A percentile compares a stretch with the other conserved stretches of the same genome.
These are phyloP conservation scores for Oscheius sp. DNA, from an alignment of 2,888 invertebrate genomes.

Conservation along the genomic window DNA sequence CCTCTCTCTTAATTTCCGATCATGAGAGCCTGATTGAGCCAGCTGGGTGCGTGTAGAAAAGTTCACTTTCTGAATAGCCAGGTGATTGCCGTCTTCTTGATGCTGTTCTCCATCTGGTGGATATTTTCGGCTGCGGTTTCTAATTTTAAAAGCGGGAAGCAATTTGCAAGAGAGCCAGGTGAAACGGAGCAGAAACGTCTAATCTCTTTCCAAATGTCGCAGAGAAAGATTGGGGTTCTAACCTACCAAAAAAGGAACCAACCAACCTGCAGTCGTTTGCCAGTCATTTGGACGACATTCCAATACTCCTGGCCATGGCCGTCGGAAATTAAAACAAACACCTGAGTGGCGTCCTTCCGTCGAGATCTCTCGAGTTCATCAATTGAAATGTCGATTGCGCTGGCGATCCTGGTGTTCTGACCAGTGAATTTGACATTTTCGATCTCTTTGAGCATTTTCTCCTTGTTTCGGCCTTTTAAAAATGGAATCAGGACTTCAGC, in stretches of 20 bases:
- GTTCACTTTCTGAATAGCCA: too few relatives aligned
- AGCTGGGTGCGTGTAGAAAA: too few relatives aligned
- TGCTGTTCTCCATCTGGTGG: too few relatives aligned
- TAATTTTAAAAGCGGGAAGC: too few relatives aligned
- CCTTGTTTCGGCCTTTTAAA: slow-evolving; percentile 17
- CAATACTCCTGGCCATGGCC: slow-evolving; percentile 62
- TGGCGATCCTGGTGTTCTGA: slow-evolving; percentile 53
- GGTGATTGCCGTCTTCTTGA: too few relatives aligned
- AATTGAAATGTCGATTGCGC: slow-evolving; percentile 41
- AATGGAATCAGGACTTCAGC: slow-evolving; percentile 44
- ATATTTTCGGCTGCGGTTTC: too few relatives aligned
- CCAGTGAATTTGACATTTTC: slow-evolving; percentile 54
- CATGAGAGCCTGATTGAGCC: too few relatives aligned
- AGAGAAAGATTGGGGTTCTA: too few relatives aligned
- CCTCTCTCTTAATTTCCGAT: too few relatives aligned
- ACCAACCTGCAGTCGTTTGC: slow-evolving; percentile 35
- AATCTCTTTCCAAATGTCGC: too few relatives aligned
- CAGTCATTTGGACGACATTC: slow-evolving; percentile 47
- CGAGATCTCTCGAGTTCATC: slow-evolving; percentile 21
- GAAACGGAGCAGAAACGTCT: too few relatives aligned
- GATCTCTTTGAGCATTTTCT: slow-evolving; percentile 45
- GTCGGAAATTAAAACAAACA: slow-evolving; percentile 54
- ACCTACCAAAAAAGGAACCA: background rate
- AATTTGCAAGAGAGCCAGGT: too few relatives aligned
- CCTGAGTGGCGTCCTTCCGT: slow-evolving; percentile 24